Percentiles rank a stretch among this genome's conserved stretches.
phyloP scores from a whole-genome alignment of 2,888 invertebrate species.

The Chironomus riparius region DNA sequence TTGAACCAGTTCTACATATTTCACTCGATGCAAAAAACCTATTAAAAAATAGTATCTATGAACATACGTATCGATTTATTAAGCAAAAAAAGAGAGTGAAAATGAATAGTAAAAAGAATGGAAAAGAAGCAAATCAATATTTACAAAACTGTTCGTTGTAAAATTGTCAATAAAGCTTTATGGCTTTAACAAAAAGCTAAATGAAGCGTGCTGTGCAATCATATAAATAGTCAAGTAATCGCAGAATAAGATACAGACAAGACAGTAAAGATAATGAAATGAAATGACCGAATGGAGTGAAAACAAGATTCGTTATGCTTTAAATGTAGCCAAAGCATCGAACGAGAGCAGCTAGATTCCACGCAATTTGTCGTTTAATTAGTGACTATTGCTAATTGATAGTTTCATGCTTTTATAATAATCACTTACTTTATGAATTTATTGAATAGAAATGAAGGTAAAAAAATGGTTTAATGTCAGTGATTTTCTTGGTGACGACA shows the following conservation, averaged over 20 bases:
- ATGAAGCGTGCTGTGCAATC: background rate
- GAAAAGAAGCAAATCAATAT: background rate
- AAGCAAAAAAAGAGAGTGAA: background rate
- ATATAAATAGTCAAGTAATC: background rate
- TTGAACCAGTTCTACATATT: background rate
- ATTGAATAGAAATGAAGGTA: too few relatives aligned
- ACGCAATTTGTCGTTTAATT: constrained; percentile 20
- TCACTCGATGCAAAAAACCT: background rate
- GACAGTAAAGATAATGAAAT: background rate
- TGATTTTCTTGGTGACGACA: too few relatives aligned
- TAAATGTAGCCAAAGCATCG: background rate
- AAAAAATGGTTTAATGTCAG: too few relatives aligned
- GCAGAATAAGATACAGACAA: background rate
- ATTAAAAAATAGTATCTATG: too few relatives aligned
- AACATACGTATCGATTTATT: too few relatives aligned
- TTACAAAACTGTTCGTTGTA: constrained; percentile 8
- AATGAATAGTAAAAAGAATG: background rate
- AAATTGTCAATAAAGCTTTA: constrained; percentile 10
- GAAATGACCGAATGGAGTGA: constrained; percentile 10
- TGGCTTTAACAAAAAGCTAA: background rate
- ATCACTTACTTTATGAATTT: background rate
- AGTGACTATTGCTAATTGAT: background rate
- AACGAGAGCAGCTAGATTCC: constrained; percentile 11
- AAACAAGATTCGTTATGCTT: constrained; percentile 22
- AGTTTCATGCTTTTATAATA: constrained; percentile 1